Evolutionary conservation across 2,797 vertebrate genomes (phyloP).

Genomic region (Myoxocephalus aenaeus): DNA sequence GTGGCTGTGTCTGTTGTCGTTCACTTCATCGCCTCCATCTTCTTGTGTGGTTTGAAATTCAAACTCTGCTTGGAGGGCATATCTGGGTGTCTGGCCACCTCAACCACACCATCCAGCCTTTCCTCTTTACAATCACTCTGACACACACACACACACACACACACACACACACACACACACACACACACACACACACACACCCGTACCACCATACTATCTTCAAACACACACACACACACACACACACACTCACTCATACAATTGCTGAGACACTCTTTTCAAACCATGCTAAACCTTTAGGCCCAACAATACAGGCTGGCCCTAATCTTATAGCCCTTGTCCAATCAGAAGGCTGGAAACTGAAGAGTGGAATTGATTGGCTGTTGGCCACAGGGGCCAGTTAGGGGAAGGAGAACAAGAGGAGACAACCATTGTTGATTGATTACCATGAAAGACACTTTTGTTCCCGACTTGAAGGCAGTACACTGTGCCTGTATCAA

Average conservation of each 20-base stretch:
- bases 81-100: constrained; percentile 67
- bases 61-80: constrained; percentile 67
- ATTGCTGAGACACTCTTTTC: constrained; percentile 77
- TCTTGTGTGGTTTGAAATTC: constrained; percentile 76
- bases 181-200: constrained; percentile 42
- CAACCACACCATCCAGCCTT: constrained; percentile 63
- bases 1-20: constrained; percentile 42
- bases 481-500: constrained; percentile 69
- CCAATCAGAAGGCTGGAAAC: constrained; percentile 75
- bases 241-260: constrained; percentile 57
- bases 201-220: constrained; percentile 28
- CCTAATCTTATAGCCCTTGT: constrained; percentile 75
- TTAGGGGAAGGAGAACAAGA: constrained; percentile 80
- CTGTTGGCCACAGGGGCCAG: constrained; percentile 79
- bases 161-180: constrained; percentile 44
- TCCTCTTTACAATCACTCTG: constrained; percentile 69
- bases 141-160: constrained; percentile 51
- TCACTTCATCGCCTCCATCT: constrained; percentile 57
- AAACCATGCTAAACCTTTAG: constrained; percentile 80
- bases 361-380: constrained; percentile 80
- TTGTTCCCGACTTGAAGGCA: constrained; percentile 77
- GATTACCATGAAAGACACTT: constrained; percentile 84
- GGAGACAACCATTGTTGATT: constrained; percentile 82
- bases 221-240: constrained; percentile 14
- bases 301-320: constrained; percentile 78